A percentile compares a stretch with the other conserved stretches of the same genome.
phyloP scores from a whole-genome alignment of 2,797 vertebrate species.

The Vipera ursinii region DNA sequence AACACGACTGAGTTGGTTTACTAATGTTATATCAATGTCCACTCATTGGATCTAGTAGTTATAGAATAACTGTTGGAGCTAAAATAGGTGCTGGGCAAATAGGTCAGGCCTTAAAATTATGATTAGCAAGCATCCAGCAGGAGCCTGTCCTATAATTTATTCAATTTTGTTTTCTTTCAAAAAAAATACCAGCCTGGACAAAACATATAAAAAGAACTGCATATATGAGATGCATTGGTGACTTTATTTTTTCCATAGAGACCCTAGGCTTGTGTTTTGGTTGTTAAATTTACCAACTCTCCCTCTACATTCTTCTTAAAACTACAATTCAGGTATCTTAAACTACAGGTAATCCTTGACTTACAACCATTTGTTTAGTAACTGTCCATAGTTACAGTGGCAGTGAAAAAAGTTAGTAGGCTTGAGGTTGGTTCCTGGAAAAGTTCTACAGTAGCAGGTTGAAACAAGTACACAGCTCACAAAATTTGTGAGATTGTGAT shows the following conservation, averaged over 20 bases:
- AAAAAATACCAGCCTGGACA: background rate
- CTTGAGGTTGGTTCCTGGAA: background rate
- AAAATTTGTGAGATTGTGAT: background rate
- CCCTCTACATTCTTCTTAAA: background rate
- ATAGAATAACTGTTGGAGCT: background rate
- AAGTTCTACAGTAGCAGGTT: background rate
- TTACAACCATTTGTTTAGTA: background rate
- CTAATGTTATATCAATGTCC: background rate
- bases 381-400: background rate
- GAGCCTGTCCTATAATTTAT: background rate
- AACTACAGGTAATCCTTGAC: background rate
- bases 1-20: background rate
- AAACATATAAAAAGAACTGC: background rate
- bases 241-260: background rate
- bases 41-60: background rate
- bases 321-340: background rate
- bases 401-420: background rate
- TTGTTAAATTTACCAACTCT: background rate
- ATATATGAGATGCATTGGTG: background rate
- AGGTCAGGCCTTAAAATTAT: background rate
- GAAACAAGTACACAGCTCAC: background rate
- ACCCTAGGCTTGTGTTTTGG: background rate
- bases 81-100: background rate
- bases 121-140: background rate
- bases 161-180: background rate